Conservation (phyloP, 2,888 invertebrate genomes). For the Myathropa florea region DNA sequence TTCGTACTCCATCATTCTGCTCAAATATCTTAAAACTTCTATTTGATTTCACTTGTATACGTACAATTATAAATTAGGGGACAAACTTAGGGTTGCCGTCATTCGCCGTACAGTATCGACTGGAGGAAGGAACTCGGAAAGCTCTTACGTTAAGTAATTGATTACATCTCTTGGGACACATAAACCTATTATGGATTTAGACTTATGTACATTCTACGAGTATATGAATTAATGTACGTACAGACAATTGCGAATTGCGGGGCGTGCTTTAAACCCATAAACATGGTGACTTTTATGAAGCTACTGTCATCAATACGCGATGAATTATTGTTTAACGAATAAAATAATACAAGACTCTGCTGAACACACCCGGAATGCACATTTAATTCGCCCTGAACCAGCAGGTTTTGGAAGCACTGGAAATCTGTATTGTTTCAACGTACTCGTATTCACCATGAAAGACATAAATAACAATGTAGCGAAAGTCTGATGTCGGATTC, state of each 20-base stretch:
- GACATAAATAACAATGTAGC: background rate
- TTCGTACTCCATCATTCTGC: background rate
- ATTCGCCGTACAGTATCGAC: background rate
- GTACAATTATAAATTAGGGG: background rate
- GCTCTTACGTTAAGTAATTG: conserved; percentile 78
- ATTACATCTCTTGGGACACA: conserved; percentile 79
- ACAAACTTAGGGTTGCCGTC: background rate
- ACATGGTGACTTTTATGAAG: background rate
- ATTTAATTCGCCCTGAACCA: background rate
- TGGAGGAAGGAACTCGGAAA: background rate
- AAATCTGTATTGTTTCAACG: background rate
- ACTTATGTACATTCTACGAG: background rate
- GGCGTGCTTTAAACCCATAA: too few species aligned
- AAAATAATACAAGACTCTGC: background rate
- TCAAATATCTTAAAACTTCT: background rate
- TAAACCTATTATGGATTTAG: background rate
- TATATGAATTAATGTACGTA: background rate
- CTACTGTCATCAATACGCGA: background rate
- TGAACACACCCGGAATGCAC: background rate
- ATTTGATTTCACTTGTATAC: background rate
- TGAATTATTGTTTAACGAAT: background rate
- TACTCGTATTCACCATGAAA: too few species aligned
- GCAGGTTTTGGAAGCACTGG: background rate
- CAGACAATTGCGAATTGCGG: background rate
- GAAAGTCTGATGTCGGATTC: background rate